These are phyloP conservation scores for Steinernema scapterisci DNA, from an alignment of 2,888 invertebrate genomes.

Conservation along the genomic window DNA sequence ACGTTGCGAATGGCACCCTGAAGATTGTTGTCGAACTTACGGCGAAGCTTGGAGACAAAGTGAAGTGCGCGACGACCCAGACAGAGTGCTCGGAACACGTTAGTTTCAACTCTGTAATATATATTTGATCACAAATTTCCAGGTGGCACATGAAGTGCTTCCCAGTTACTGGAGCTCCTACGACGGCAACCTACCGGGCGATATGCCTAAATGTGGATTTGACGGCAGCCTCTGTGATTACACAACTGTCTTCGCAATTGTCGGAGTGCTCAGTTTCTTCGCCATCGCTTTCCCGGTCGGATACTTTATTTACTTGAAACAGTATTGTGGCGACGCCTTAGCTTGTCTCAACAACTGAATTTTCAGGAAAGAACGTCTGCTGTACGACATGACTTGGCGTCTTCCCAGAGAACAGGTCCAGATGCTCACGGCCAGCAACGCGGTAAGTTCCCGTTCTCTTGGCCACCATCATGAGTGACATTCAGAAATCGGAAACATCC, in stretches of 20 bases:
- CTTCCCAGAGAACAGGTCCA: slow-evolving; percentile 59
- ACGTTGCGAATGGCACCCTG: slow-evolving; percentile 59
- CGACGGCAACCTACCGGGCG: slow-evolving; percentile 56
- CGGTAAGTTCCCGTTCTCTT: slow-evolving; percentile 13
- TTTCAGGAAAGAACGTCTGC: slow-evolving; percentile 57
- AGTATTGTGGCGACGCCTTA: slow-evolving; percentile 41
- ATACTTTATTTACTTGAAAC: slow-evolving; percentile 64
- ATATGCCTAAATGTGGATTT: slow-evolving; percentile 64
- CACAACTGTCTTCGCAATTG: slow-evolving; percentile 50
- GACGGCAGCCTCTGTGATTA: slow-evolving; percentile 61
- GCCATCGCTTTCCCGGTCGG: slow-evolving; percentile 49
- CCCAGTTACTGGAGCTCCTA: slow-evolving; percentile 59
- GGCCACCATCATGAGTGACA: not conserved
- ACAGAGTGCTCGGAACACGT: slow-evolving; percentile 66
- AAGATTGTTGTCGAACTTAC: slow-evolving; percentile 64
- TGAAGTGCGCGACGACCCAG: slow-evolving; percentile 55
- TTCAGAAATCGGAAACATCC: slow-evolving; percentile 58
- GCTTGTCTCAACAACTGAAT: not conserved
- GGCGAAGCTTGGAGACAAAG: slow-evolving; percentile 57
- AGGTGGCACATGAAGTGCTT: slow-evolving; percentile 62
- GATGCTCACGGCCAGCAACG: slow-evolving; percentile 37
- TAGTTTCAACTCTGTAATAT: not conserved
- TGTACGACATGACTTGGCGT: slow-evolving; percentile 67
- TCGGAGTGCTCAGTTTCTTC: slow-evolving; percentile 51
- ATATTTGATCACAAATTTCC: not conserved